Percentiles rank a stretch among this genome's conserved stretches.
These are phyloP conservation scores for Anomalospiza imberbis DNA, from an alignment of 2,797 vertebrate species.

Conservation along the genomic window DNA sequence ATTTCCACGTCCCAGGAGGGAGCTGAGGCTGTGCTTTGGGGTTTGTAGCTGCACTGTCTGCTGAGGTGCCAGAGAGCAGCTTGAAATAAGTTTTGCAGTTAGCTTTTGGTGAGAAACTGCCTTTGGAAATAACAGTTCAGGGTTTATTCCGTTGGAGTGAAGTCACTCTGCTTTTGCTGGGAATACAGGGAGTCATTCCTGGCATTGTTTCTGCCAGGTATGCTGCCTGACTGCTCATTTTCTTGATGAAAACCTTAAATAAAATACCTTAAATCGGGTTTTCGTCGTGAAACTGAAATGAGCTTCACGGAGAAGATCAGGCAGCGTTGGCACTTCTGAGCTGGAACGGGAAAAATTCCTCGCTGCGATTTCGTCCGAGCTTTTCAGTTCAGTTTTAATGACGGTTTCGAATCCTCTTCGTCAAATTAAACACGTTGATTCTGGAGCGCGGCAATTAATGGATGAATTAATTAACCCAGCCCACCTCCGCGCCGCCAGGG, in stretches of 20 bases:
- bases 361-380: rapidly evolving
- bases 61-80: neutral
- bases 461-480: too few species aligned
- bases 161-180: neutral
- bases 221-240: neutral
- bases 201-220: rapidly evolving
- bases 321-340: rapidly evolving
- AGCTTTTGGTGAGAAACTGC: neutral
- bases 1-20: neutral
- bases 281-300: rapidly evolving
- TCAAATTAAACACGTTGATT: rapidly evolving
- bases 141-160: neutral
- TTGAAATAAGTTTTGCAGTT: neutral
- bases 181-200: neutral
- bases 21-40: neutral
- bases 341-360: neutral
- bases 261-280: neutral
- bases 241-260: neutral
- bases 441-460: rapidly evolving
- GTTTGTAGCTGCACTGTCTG: neutral
- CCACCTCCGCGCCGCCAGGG: neutral
- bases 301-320: rapidly evolving
- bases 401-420: rapidly evolving
- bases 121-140: neutral
- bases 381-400: rapidly evolving